Evolutionary conservation across 2,113 vertebrate species (phyloP), one percentile per base, ranked within the genome.

Genomic region (Athene noctua): DNA sequence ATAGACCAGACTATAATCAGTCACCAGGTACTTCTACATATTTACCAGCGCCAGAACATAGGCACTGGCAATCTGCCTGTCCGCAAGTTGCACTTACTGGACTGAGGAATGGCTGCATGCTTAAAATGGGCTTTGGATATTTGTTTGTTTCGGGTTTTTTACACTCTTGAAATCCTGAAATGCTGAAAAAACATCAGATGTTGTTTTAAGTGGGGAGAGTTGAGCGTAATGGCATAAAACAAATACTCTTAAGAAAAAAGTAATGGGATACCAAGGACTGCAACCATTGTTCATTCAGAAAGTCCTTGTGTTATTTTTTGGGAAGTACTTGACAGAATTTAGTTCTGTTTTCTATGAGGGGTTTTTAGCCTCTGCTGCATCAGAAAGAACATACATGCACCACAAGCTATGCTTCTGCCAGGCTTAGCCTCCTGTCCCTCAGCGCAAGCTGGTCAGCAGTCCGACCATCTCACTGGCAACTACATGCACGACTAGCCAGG

Each of bases 401-500:
- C 34, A 73, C 9, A 3, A 68, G 23, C 68, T 62, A 3, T 55
- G 36, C 29, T 51, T 81, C 47, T 79, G 8, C 63, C 67, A 68
- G 34, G 27, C n/a, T 42, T 40, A 29, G 7, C 46, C 32, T 88
- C 36, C 71, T n/a, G 30, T 23, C 20, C 20, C 49, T n/a, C 46
- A 59, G 55, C 30, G 25, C 29, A 26, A n/a, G 55, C 47, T 67
- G n/a, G 13, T 9, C 26, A 2, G 20, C 38, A 42, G 32, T 54
- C 73, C 2, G 0, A 27, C 55, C 30, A 18, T 47, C 80, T 66
- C 44, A 18, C 17, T 2, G 0, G 32, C 57, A 87, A 36, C 59
- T 51, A 18, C 10, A 2, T 38, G 71, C 46, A 34, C 0, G 0
- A 6, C 25, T 13, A 87, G 26, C n/a, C 40, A 61, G 3, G 17